phyloP scores from a whole-genome alignment of 2,797 vertebrate species.

The Danio kyathit region DNA sequence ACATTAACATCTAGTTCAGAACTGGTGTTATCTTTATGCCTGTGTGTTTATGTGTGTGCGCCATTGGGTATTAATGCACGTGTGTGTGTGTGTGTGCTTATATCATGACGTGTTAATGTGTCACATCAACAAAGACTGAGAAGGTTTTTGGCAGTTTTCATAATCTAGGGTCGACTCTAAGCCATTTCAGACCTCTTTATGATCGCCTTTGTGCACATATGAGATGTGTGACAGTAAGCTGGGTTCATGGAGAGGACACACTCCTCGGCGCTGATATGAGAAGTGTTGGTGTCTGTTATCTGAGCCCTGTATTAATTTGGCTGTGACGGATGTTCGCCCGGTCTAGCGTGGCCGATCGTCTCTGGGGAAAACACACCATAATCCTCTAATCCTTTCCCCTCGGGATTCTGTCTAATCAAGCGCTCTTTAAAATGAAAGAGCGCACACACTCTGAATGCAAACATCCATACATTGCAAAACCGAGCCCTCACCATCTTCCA shows the following conservation, averaged over 20 bases:
- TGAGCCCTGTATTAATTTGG: constrained; percentile 76
- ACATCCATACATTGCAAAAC: constrained; percentile 27
- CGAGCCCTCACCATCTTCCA: background rate
- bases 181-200: constrained; percentile 78
- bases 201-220: constrained; percentile 38
- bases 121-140: constrained; percentile 66
- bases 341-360: constrained; percentile 45
- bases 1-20: no score
- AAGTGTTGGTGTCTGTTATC: constrained; percentile 55
- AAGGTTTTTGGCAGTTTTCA: constrained; percentile 73
- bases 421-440: constrained; percentile 71
- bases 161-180: constrained; percentile 80
- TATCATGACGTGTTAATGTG: constrained; percentile 68
- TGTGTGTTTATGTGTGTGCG: background rate
- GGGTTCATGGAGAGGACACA: constrained; percentile 61
- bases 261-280: constrained; percentile 52
- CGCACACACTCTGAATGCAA: constrained; percentile 31
- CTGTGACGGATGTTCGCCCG: constrained; percentile 55
- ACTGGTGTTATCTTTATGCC: constrained; percentile 5
- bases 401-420: constrained; percentile 79
- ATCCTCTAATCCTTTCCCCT: constrained; percentile 72
- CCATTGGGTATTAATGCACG: background rate
- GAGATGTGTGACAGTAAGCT: constrained; percentile 50
- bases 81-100: constrained; percentile 7
- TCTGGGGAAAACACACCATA: constrained; percentile 77